Conservation (phyloP, 1,140 invertebrate species). For the Maconellicoccus hirsutus region DNA sequence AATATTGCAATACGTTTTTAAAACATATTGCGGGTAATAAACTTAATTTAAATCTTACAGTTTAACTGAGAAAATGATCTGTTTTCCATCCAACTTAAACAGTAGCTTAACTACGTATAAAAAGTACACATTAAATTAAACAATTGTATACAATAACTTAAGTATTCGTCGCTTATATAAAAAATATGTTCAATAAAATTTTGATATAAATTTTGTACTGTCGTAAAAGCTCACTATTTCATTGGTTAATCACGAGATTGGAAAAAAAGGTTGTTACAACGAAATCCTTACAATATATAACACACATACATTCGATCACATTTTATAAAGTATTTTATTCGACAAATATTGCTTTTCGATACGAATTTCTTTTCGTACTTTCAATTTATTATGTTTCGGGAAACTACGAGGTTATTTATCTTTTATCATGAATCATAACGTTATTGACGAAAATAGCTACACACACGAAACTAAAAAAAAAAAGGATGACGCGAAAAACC, state of each 20-base stretch:
- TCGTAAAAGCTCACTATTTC: constrained; percentile 22
- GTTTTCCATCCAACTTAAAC: not conserved
- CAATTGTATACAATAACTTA: constrained; percentile 22
- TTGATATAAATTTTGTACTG: constrained; percentile 22
- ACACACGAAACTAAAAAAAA: too few species aligned
- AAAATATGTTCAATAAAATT: constrained; percentile 12
- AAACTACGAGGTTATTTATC: too few species aligned
- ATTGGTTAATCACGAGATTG: constrained; percentile 15
- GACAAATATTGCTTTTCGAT: not conserved
- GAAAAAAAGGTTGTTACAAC: constrained; percentile 20
- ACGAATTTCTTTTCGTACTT: not conserved
- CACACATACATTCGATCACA: constrained; percentile 19
- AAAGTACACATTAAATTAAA: constrained; percentile 17
- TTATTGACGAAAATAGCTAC: too few species aligned
- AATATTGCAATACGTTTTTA: not conserved
- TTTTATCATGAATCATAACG: too few species aligned
- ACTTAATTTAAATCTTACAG: not conserved
- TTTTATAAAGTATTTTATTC: constrained; percentile 16
- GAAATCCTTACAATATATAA: constrained; percentile 19
- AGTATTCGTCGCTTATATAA: constrained; percentile 20
- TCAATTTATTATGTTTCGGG: not conserved
- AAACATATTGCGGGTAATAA: not conserved
- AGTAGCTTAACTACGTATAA: constrained; percentile 7
- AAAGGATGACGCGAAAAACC: not conserved
- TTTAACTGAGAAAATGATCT: constrained; percentile 1